Evolutionary conservation across 2,888 invertebrate genomes (phyloP), one percentile per base, ranked within the genome.

Genomic region (Spilosoma lubricipeda): DNA sequence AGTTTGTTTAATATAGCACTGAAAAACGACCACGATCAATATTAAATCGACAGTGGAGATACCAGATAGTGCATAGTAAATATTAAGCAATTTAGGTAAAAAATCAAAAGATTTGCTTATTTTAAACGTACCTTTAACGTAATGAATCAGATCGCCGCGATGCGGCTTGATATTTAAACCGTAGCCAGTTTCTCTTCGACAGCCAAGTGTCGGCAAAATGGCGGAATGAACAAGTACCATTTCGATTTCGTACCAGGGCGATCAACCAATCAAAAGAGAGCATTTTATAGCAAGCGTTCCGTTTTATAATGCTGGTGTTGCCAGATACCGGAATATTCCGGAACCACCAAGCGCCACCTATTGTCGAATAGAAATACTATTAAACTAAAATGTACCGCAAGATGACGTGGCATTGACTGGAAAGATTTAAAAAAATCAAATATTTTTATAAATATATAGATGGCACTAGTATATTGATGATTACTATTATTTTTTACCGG

Each of bases 1-100:
- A 94, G 93, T 92, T 90, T 96, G 80, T 90, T 93, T 82, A 79
- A 95, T 84, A 67, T 96, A 87, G 97, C 97, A 97, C 96, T 91
- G 87, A 89, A 91, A 91, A 96, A 96, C 97, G 96, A 97, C 97
- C 96, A 96, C 96, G 93, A 94, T 91, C 90, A 91, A 90, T 89
- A 93, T 85, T 75, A 56, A 80, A 90, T 85, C 92, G 76, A 91
- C 91, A 90, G 96, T 96, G 97, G 97, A 96, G 96, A 96, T 96
- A 96, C 96, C 93, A 63, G 13, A 30, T 86, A 93, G 96, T 96
- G 96, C 96, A 92, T 56, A 52, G 36, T 42, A 84, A 91, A 93
- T 93, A 91, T 74, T 56, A 33, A 56, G 20, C 75, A 59, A 63
- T n/a, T 52, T 42, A 65, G n/a, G 18, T 20, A 39, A 36, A 59